Base-by-base conservation (phyloP, 2,888 invertebrate genomes). In the Diogma glabrata region DNA sequence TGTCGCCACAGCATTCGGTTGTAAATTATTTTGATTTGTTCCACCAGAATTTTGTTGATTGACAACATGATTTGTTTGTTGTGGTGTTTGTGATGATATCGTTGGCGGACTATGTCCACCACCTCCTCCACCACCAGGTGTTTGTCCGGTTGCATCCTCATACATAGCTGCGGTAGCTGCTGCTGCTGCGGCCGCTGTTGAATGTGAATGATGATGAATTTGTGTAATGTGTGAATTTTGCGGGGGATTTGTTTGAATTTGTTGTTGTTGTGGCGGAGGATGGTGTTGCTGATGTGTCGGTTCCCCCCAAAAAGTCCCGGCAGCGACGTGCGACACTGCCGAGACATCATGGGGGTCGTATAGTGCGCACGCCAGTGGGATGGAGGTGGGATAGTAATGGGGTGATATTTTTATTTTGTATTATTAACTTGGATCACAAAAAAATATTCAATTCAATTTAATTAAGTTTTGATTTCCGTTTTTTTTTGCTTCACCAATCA, bases 201-300 rank as follows among this genome's bases (percentile, higher is more conserved):
- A 72, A 72, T 69, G 70, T 66, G 72, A 73, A 69, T 74, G 72
- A 72, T 75, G 71, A 71, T 67, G 54, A 62, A 67, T 67, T 72
- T 75, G 72, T 71, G 73, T 69, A 71, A 72, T 71, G 67, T 67
- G 63, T 68, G 66, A 68, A 72, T 74, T 69, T 74, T 72, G 67
- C 65, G 71, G 70, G 73, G 73, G 72, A 75, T 68, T 65, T 69
- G 68, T 71, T 74, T 75, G 70, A 74, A 66, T 47, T 28, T 69
- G 70, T 65, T 69, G 69, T 60, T 66, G 64, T 22, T 43, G 43
- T 63, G 71, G 71, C 70, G 68, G 72, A n/a, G n/a, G 69, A 59
- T 66, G 64, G n/a, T 43, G 43, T 63, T 71, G 71, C 70, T 68
- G 72, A 71, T 69, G 70, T 66, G 72, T 73, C 69, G 74, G 72